A percentile compares a stretch with the other conserved stretches of the same genome.
These are phyloP conservation scores for Orientallactaga bullata DNA, from an alignment of 2,113 vertebrate genomes.

Conservation along the genomic window DNA sequence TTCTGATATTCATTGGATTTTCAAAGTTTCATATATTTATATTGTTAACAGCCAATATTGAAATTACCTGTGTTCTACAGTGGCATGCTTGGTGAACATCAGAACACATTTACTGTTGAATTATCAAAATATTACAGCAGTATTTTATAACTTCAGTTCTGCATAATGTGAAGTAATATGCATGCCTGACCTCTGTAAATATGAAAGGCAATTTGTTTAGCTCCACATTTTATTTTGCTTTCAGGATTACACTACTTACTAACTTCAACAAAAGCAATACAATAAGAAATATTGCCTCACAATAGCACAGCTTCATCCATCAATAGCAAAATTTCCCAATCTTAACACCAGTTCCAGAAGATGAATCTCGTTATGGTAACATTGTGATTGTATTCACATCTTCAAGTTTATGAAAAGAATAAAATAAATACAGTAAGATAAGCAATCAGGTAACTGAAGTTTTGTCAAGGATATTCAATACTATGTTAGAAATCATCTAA, in stretches of 20 bases:
- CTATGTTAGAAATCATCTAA: constrained; percentile 26
- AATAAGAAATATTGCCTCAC: constrained; percentile 63
- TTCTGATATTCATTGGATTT: constrained; percentile 39
- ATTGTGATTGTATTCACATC: constrained; percentile 46
- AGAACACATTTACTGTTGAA: constrained; percentile 50
- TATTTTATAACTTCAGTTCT: constrained; percentile 63
- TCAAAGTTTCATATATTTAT: constrained; percentile 22
- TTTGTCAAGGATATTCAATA: background rate
- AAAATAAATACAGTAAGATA: constrained; percentile 53
- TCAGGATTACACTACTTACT: constrained; percentile 21
- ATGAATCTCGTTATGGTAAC: constrained; percentile 61
- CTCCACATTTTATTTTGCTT: constrained; percentile 52
- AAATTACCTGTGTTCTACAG: constrained; percentile 55
- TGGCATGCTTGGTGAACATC: background rate
- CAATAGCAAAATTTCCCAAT: constrained; percentile 59
- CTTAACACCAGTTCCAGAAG: constrained; percentile 60
- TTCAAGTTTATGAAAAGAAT: constrained; percentile 66
- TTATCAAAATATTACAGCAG: constrained; percentile 56
- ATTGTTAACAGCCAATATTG: constrained; percentile 34
- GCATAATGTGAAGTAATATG: constrained; percentile 66
- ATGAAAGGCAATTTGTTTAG: constrained; percentile 47
- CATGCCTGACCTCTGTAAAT: constrained; percentile 40
- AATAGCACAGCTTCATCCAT: constrained; percentile 56
- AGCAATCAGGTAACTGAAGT: background rate
- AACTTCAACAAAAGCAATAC: constrained; percentile 69